Evolutionary conservation across 2,888 invertebrate genomes (phyloP).

Genomic region (Teleiodes luculella): DNA sequence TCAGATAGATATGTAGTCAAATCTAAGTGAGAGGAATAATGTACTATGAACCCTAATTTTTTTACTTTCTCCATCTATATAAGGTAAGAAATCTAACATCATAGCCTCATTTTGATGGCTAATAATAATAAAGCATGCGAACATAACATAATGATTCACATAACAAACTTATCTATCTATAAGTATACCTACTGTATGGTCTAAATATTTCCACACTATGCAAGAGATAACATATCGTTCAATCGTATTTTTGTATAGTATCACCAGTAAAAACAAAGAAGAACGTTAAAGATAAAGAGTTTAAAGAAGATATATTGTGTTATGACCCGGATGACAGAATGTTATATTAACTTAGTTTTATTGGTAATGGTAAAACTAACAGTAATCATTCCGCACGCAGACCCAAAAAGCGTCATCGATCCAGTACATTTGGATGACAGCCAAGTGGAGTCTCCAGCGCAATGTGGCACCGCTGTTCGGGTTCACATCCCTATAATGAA

Average conservation of each 20-base stretch:
- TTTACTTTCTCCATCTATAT: too few relatives aligned
- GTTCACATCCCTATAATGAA: slow-evolving; percentile 23
- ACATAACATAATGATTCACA: background rate
- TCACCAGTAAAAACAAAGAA: background rate
- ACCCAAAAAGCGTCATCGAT: slow-evolving; percentile 63
- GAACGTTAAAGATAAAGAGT: too few relatives aligned
- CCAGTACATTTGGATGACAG: slow-evolving; percentile 64
- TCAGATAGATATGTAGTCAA: too few relatives aligned
- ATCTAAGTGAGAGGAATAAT: too few relatives aligned
- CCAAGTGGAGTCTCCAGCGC: slow-evolving; percentile 64
- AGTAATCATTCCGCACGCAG: slow-evolving; percentile 55
- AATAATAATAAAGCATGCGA: too few relatives aligned
- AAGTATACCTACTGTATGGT: background rate
- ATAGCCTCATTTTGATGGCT: too few relatives aligned
- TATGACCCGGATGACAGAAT: too few relatives aligned
- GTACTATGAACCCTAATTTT: too few relatives aligned
- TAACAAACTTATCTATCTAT: background rate
- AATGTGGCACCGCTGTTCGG: slow-evolving; percentile 29
- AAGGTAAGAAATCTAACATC: too few relatives aligned
- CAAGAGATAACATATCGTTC: slow-evolving; percentile 9
- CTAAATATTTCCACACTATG: slow-evolving; percentile 11
- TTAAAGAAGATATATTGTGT: too few relatives aligned
- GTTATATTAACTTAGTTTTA: too few relatives aligned
- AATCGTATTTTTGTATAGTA: slow-evolving; percentile 1
- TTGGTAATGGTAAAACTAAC: slow-evolving; percentile 27